These are phyloP conservation scores for Bubo scandiacus DNA, from an alignment of 2,113 vertebrate species.

Conservation along the genomic window DNA sequence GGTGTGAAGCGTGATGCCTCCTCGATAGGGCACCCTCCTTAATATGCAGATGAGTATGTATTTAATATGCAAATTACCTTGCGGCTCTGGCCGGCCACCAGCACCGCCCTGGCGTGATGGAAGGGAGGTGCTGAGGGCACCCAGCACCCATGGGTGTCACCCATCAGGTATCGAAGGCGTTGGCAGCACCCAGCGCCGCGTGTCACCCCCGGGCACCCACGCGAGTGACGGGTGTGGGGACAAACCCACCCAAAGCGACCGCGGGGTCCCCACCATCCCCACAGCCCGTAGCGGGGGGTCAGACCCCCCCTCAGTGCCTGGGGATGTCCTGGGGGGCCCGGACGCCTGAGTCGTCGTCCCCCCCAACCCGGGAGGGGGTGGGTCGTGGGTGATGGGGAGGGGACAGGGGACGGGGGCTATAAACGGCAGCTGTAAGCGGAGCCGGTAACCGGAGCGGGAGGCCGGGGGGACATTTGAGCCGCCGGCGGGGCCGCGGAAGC, in stretches of 20 bases:
- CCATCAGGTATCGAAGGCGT: accelerated
- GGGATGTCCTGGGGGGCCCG: neutral
- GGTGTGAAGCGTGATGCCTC: neutral
- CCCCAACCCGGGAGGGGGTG: neutral
- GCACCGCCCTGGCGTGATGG: neutral
- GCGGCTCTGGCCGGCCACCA: slow-evolving; percentile 46
- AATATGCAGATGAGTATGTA: slow-evolving; percentile 38
- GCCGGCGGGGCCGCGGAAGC: neutral
- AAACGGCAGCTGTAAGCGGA: slow-evolving; percentile 57
- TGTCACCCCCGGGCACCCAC: neutral
- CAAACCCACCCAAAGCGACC: neutral
- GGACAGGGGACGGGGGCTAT: slow-evolving; percentile 4
- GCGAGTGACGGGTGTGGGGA: accelerated
- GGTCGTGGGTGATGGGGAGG: neutral
- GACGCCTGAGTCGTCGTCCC: neutral
- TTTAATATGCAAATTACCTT: slow-evolving; percentile 61
- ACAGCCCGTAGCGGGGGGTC: neutral
- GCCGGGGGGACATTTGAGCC: slow-evolving; percentile 43
- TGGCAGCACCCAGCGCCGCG: accelerated
- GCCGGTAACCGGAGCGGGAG: slow-evolving; percentile 52
- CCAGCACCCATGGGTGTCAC: slow-evolving; percentile 4
- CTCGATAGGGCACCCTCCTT: slow-evolving; percentile 3
- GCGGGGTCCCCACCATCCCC: neutral
- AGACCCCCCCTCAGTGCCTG: accelerated
- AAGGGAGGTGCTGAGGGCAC: neutral